These are phyloP conservation scores for Pteronotus mesoamericanus DNA, from an alignment of 2,797 vertebrate genomes.

Conservation along the genomic window DNA sequence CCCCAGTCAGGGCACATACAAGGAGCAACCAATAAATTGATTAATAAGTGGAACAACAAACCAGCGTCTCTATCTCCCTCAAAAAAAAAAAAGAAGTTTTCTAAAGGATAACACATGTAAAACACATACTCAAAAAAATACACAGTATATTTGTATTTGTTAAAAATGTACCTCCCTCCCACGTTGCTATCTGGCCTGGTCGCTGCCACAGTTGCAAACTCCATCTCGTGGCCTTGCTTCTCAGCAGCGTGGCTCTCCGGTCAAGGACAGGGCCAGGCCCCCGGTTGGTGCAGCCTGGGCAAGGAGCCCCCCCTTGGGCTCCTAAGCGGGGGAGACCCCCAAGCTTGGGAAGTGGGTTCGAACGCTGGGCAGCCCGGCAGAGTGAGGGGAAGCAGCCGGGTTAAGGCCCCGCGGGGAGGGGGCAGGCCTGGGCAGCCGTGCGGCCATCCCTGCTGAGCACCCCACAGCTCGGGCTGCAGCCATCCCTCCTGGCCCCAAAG, in stretches of 20 bases:
- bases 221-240: background rate
- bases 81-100: background rate
- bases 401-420: background rate
- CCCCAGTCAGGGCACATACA: background rate
- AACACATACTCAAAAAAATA: background rate
- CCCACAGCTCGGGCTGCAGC: background rate
- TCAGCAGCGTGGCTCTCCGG: background rate
- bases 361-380: background rate
- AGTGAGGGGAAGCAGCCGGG: background rate
- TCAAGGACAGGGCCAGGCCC: background rate
- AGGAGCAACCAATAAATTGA: background rate
- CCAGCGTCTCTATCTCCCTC: background rate
- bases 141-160: background rate
- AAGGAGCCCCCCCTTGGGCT: background rate
- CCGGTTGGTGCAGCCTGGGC: background rate
- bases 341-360: background rate
- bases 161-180: background rate
- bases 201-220: fast-evolving
- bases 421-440: background rate
- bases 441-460: background rate
- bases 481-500: background rate
- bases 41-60: too few species aligned
- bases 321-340: background rate
- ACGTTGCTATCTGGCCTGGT: fast-evolving
- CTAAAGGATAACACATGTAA: background rate